Evolutionary conservation across 2,888 invertebrate genomes (phyloP).

Genomic region (Cepaea hortensis): DNA sequence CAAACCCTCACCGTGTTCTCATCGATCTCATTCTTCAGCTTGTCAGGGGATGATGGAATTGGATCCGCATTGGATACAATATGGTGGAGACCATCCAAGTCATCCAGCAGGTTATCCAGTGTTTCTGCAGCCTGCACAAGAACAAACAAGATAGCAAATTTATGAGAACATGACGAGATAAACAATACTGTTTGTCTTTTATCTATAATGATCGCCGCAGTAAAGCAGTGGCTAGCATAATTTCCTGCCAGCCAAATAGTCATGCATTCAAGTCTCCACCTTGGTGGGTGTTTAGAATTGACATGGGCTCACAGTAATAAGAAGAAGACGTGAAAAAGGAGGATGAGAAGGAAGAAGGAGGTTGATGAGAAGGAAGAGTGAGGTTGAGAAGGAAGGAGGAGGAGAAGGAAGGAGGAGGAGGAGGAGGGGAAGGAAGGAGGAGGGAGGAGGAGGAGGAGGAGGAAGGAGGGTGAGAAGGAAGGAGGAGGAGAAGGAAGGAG

Average conservation of each 20-base stretch:
- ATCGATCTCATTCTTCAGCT: conserved; percentile 72
- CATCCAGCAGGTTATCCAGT: conserved; percentile 73
- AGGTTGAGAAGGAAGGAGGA: not conserved
- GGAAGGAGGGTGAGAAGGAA: too few relatives aligned
- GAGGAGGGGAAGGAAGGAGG: not conserved
- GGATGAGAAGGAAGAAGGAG: not conserved
- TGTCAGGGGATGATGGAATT: conserved; percentile 72
- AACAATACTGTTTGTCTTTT: not conserved
- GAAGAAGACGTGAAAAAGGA: too few relatives aligned
- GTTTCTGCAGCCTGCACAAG: conserved; percentile 68
- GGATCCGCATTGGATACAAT: conserved; percentile 72
- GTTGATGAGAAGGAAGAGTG: not conserved
- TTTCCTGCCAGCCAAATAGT: too few relatives aligned
- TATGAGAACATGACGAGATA: not conserved
- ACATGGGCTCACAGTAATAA: too few relatives aligned
- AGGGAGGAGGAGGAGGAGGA: not conserved
- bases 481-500: not conserved
- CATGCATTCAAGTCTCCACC: too few relatives aligned
- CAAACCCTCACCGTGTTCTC: conserved; percentile 67
- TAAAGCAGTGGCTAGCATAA: too few relatives aligned
- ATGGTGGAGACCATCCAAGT: conserved; percentile 71
- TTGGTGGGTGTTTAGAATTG: too few relatives aligned
- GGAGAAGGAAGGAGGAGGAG: not conserved
- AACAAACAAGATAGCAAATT: not conserved
- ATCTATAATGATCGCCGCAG: too few relatives aligned